A percentile compares a stretch with the other conserved stretches of the same genome.
These are phyloP conservation scores for Cettia cetti DNA, from an alignment of 2,113 vertebrate species.

Conservation along the genomic window DNA sequence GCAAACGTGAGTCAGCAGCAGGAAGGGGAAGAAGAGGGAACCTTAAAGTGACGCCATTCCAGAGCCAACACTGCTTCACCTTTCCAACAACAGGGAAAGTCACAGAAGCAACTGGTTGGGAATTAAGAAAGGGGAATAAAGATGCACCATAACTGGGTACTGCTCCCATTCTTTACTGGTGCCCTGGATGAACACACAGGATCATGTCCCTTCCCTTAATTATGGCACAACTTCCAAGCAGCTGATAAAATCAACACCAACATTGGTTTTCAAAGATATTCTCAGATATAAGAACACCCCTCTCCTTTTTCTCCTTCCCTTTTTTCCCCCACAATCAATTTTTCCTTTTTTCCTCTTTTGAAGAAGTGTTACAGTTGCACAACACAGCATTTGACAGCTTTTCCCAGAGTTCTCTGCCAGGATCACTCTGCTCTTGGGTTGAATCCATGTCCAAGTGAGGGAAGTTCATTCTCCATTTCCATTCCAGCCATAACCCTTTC, in stretches of 20 bases:
- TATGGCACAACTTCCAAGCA: not conserved
- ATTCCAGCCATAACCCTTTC: not conserved
- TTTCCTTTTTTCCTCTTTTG: not conserved
- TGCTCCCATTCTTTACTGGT: not conserved
- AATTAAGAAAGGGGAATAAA: not conserved
- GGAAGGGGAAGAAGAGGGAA: not conserved
- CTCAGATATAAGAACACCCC: not conserved
- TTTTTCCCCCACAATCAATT: not conserved
- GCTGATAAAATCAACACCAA: not conserved
- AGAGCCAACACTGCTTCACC: not conserved
- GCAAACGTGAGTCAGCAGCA: not conserved
- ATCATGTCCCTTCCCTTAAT: not conserved
- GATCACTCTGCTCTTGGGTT: not conserved
- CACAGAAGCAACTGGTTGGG: not conserved
- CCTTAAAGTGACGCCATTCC: not conserved
- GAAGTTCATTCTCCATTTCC: not conserved
- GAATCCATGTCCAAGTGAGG: not conserved
- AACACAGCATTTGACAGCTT: not conserved
- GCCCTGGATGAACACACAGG: not conserved
- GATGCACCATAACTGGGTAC: not conserved
- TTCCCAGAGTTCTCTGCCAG: not conserved
- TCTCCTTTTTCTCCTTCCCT: not conserved
- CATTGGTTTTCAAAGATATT: not conserved
- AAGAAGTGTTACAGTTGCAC: not conserved
- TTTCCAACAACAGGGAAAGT: not conserved